Evolutionary conservation across 2,888 invertebrate genomes (phyloP).

Genomic region (Tetanocera ferruginea): DNA sequence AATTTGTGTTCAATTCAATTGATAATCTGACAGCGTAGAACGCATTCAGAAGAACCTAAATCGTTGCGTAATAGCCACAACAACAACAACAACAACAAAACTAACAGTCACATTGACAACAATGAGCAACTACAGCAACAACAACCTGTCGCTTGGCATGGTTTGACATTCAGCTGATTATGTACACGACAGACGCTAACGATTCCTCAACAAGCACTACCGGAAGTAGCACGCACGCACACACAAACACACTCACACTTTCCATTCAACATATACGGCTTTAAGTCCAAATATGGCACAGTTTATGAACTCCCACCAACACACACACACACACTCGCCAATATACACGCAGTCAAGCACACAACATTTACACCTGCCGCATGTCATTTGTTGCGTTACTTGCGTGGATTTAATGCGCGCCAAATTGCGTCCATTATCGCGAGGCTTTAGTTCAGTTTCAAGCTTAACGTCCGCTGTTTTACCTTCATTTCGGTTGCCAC

Average conservation of each 20-base stretch:
- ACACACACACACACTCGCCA: neutral
- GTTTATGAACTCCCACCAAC: neutral
- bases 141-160: neutral
- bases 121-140: neutral
- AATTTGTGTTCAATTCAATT: neutral
- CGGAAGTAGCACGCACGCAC: conserved; percentile 3
- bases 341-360: neutral
- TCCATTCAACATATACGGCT: neutral
- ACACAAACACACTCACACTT: neutral
- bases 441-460: too few relatives aligned
- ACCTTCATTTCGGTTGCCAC: too few relatives aligned
- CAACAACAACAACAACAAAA: neutral
- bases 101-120: neutral
- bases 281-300: neutral
- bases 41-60: neutral
- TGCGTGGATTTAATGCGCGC: neutral
- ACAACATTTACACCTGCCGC: neutral
- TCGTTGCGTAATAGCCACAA: neutral
- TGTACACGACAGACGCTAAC: neutral
- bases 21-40: neutral
- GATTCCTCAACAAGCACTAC: neutral
- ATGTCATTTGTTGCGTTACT: neutral
- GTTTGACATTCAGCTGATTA: neutral
- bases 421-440: neutral
- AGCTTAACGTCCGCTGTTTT: too few relatives aligned